These are phyloP conservation scores for Ammospiza caudacuta DNA, from an alignment of 2,113 vertebrate species.

Conservation along the genomic window DNA sequence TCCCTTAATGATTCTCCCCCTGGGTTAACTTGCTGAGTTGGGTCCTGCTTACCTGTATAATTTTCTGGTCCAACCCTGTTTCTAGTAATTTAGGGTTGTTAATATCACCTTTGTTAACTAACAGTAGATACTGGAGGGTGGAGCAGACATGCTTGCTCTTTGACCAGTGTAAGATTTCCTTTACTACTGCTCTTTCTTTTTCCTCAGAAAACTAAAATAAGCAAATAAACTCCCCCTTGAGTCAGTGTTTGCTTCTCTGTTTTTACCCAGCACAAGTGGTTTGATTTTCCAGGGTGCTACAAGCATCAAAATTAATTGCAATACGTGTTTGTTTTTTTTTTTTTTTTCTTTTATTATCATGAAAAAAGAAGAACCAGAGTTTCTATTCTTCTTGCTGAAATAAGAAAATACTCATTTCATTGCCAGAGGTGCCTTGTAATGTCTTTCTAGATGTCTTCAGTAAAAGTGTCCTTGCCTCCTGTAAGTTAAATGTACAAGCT, in stretches of 20 bases:
- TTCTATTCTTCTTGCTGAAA: conserved; percentile 41
- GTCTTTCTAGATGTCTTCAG: conserved; percentile 7
- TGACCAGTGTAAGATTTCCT: not conserved
- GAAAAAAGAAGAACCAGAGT: not conserved
- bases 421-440: conserved; percentile 35
- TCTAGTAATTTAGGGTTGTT: not conserved
- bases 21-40: not conserved
- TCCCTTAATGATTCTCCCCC: not conserved
- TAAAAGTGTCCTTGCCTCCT: conserved; percentile 35
- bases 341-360: not conserved
- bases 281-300: not conserved
- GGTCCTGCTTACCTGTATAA: rapidly evolving
- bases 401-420: conserved; percentile 22
- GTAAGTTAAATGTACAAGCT: conserved; percentile 2
- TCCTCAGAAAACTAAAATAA: not conserved
- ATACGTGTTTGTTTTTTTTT: not conserved
- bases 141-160: not conserved
- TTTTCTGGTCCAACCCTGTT: not conserved
- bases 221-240: not conserved
- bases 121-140: not conserved
- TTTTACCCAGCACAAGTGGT: not conserved
- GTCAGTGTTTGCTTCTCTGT: not conserved
- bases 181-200: not conserved
- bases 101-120: not conserved
- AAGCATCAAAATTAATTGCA: not conserved